Percentiles rank a stretch among this genome's conserved stretches.
Evolutionary conservation across 2,113 vertebrate genomes (phyloP).

Genomic region (Carlito syrichta): DNA sequence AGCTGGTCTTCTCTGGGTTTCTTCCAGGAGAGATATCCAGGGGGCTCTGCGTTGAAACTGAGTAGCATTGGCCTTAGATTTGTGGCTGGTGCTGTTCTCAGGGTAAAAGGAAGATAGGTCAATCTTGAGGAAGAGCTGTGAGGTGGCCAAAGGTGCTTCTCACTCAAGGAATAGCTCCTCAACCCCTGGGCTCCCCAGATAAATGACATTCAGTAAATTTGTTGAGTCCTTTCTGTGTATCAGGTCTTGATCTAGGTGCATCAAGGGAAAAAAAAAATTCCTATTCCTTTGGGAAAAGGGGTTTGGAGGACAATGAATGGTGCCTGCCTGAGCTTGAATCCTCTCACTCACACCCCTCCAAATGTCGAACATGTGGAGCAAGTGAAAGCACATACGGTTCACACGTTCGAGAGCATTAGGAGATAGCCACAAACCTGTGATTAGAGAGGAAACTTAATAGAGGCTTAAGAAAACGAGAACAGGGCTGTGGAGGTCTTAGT

Average conservation of each 20-base stretch:
- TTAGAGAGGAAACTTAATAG: background rate
- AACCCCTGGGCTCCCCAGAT: background rate
- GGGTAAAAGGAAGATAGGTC: background rate
- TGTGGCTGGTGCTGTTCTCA: background rate
- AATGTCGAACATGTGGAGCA: background rate
- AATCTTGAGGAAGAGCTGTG: background rate
- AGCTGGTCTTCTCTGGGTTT: background rate
- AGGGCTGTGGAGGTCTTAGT: background rate
- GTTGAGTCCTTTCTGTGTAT: background rate
- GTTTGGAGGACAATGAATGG: background rate
- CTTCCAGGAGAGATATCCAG: background rate
- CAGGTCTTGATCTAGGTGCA: background rate
- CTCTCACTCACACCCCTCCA: background rate
- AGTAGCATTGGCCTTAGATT: background rate
- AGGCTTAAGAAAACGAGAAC: background rate
- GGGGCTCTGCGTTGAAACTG: background rate
- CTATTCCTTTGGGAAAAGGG: background rate
- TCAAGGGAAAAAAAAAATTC: too few species aligned
- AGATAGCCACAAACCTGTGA: background rate
- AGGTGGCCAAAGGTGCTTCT: background rate
- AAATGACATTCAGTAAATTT: background rate
- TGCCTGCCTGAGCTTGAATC: background rate
- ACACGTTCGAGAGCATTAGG: background rate
- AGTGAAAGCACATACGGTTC: background rate
- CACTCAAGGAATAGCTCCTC: background rate